phyloP scores from a whole-genome alignment of 2,797 vertebrate genomes.

The Fratercula arctica region DNA sequence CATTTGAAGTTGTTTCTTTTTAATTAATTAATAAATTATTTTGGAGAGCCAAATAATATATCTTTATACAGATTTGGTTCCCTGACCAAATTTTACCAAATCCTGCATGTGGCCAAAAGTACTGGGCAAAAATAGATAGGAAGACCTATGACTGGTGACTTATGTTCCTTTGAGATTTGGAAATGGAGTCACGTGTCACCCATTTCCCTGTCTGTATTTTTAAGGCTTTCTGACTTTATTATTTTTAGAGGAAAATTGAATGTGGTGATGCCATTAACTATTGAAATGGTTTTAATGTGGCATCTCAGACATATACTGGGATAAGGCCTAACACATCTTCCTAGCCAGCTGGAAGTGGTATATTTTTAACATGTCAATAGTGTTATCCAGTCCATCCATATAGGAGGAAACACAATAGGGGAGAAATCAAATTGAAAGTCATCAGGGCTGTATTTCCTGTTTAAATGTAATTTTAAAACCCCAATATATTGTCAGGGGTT shows the following conservation, averaged over 20 bases:
- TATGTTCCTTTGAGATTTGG: not conserved
- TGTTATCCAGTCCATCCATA: not conserved
- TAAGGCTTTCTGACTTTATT: not conserved
- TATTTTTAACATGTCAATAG: not conserved
- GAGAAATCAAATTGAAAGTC: not conserved
- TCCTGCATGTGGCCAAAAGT: not conserved
- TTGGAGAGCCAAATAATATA: not conserved
- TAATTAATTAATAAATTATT: not conserved
- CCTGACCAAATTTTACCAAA: not conserved
- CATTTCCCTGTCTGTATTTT: not conserved
- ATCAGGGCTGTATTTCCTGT: not conserved
- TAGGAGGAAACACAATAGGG: not conserved
- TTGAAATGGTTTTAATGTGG: not conserved
- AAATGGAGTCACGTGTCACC: not conserved
- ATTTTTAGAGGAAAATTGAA: not conserved
- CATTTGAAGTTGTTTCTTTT: not conserved
- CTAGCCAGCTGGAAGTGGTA: not conserved
- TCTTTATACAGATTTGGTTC: not conserved
- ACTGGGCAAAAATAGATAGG: not conserved
- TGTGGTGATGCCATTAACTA: not conserved
- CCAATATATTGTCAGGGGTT: not conserved
- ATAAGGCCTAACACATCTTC: not conserved
- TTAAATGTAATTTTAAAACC: not conserved
- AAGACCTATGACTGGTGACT: not conserved
- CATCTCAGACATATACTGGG: not conserved